Evolutionary conservation across 2,888 invertebrate genomes (phyloP), one percentile per base, ranked within the genome.

Genomic region (Clunio marinus): DNA sequence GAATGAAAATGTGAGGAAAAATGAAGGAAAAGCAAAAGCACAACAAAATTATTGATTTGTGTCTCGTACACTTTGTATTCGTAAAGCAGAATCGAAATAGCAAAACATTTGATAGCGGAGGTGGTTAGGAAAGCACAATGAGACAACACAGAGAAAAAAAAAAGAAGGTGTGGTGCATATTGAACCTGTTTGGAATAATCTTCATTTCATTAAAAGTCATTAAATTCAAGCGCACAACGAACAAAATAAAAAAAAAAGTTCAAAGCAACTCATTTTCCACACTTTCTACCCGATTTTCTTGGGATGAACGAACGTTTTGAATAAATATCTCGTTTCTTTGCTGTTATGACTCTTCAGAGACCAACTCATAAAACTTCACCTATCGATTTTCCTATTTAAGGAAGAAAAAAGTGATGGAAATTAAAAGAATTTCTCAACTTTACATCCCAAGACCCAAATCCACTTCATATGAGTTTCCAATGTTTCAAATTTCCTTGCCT

Each of bases 201-300:
- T 60, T 60, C 41, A 24, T 60, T 60, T 60, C 41, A 60, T 60
- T 41, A 60, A 59, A 60, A 60, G 60, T 60, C 60, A 41, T 60
- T 60, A 60, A 60, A 60, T 60, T 60, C 22, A n/a, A 37, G 22
- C n/a, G 1, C 15, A 22, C 22, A 27, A n/a, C n/a, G 22, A 58
- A n/a, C n/a, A n/a, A n/a, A n/a, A n/a, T n/a, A n/a, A n/a, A n/a
- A n/a, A n/a, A n/a, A n/a, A n/a, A 10, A 15, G 41, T 41, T 41
- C 10, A 10, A 51, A 55, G 59, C 28, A 17, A 28, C 20, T 28
- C 41, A 41, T 10, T 41, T 41, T 41, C n/a, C 41, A 15, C 15
- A 32, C 41, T 41, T 41, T 41, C 15, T 2, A 2, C 15, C 32
- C 32, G 41, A 15, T 15, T n/a, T 5, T n/a, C n/a, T 41, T 13